These are phyloP conservation scores for Corvus hawaiiensis DNA, from an alignment of 2,113 vertebrate genomes.

Conservation along the genomic window DNA sequence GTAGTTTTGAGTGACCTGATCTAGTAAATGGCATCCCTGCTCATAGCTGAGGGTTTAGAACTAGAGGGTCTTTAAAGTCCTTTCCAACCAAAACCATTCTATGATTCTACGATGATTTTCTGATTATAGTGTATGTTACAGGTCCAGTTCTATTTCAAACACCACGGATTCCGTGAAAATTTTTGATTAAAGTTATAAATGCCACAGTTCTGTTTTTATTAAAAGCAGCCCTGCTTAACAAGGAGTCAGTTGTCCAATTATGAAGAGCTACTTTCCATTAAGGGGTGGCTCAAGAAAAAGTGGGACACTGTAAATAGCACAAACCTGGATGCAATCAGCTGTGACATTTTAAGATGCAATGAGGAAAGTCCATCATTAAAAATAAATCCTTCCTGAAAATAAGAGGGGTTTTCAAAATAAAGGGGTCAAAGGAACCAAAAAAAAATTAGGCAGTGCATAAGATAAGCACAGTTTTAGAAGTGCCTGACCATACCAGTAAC, in stretches of 20 bases:
- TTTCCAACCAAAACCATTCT: neutral
- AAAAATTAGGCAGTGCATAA: neutral
- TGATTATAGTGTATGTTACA: accelerated
- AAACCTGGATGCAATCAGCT: neutral
- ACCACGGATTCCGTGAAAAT: neutral
- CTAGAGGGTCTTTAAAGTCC: neutral
- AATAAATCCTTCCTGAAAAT: neutral
- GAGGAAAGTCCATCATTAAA: neutral
- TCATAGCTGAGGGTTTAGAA: neutral
- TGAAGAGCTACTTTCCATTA: neutral
- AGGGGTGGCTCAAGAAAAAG: neutral
- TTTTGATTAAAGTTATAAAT: neutral
- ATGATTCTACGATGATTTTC: neutral
- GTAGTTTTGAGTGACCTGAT: neutral
- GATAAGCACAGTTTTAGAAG: neutral
- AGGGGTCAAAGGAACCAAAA: neutral
- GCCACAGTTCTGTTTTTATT: neutral
- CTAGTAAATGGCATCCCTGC: neutral
- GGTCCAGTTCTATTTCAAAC: neutral
- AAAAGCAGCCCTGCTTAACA: neutral
- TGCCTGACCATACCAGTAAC: neutral
- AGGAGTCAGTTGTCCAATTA: neutral
- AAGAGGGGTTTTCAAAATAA: neutral
- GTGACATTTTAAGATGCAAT: neutral
- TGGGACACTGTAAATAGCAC: neutral